These are phyloP conservation scores for Drosophila mimetica DNA, from an alignment of 2,888 invertebrate species.

Conservation along the genomic window DNA sequence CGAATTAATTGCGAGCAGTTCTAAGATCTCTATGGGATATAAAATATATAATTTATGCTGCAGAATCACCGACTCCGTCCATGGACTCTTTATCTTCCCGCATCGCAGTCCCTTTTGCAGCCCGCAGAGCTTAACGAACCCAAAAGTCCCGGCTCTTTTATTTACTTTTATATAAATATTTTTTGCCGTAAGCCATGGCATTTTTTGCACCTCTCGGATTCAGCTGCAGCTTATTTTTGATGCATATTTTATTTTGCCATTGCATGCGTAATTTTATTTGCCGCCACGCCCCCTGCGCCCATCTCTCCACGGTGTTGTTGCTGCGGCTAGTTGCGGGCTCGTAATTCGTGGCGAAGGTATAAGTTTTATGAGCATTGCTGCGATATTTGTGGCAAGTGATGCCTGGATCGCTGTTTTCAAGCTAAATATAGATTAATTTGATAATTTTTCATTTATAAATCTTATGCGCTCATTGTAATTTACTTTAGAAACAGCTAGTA, in stretches of 20 bases:
- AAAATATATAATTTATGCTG: slow-evolving; percentile 3
- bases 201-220: slow-evolving; percentile 56
- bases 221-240: slow-evolving; percentile 74
- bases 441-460: too few relatives aligned
- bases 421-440: neutral
- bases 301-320: slow-evolving; percentile 23
- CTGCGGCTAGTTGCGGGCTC: slow-evolving; percentile 43
- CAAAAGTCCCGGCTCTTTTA: slow-evolving; percentile 26
- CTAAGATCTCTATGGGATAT: neutral
- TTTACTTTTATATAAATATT: slow-evolving; percentile 30
- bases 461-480: too few relatives aligned
- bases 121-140: slow-evolving; percentile 40
- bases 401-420: slow-evolving; percentile 9
- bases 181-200: slow-evolving; percentile 39
- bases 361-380: slow-evolving; percentile 66
- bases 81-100: slow-evolving; percentile 6
- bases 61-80: neutral
- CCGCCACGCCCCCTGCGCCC: slow-evolving; percentile 43
- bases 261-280: slow-evolving; percentile 78
- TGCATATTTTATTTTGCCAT: slow-evolving; percentile 76
- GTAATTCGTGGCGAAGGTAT: slow-evolving; percentile 54
- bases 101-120: neutral
- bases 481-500: too few relatives aligned
- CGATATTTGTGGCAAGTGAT: slow-evolving; percentile 36
- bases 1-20: neutral